phyloP scores from a whole-genome alignment of 1,140 invertebrate species.

The Stegodyphus dumicola region DNA sequence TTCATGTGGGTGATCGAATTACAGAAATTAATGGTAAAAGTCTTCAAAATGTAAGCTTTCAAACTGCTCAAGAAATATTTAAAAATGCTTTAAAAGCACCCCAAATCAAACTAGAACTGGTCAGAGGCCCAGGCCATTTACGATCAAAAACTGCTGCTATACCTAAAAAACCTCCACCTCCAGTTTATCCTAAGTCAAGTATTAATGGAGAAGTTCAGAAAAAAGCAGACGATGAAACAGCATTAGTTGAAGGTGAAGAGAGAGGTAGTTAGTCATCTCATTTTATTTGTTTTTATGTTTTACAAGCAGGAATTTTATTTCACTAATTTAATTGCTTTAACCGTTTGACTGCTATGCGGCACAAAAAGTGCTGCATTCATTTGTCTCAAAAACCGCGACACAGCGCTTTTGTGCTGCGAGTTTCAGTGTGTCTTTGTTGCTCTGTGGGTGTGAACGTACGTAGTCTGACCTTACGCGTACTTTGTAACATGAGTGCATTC shows the following conservation, averaged over 20 bases:
- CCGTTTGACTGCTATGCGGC: too few species aligned
- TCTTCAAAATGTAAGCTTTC: conserved; percentile 78
- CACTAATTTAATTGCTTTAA: not conserved
- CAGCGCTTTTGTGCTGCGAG: too few species aligned
- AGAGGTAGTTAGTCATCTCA: conserved; percentile 21
- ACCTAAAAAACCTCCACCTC: conserved; percentile 44
- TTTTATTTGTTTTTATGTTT: not conserved
- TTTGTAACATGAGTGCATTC: too few species aligned
- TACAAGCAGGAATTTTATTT: not conserved
- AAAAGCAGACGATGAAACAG: conserved; percentile 14
- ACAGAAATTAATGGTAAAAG: conserved; percentile 87
- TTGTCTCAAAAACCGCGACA: too few species aligned
- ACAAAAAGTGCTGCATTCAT: too few species aligned
- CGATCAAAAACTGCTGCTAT: conserved; percentile 7
- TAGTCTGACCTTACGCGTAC: too few species aligned
- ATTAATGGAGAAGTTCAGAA: not conserved
- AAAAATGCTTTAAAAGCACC: conserved; percentile 76
- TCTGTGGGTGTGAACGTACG: too few species aligned
- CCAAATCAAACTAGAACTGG: conserved; percentile 76
- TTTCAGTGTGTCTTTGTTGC: too few species aligned
- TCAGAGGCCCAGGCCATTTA: conserved; percentile 67
- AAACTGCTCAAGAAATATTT: conserved; percentile 82
- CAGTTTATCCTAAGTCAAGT: conserved; percentile 46
- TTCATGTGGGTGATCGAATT: conserved; percentile 84
- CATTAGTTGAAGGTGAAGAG: conserved; percentile 49